A percentile compares a stretch with the other conserved stretches of the same genome.
Evolutionary conservation across 2,113 vertebrate genomes (phyloP).

Genomic region (Leuciscus idus): DNA sequence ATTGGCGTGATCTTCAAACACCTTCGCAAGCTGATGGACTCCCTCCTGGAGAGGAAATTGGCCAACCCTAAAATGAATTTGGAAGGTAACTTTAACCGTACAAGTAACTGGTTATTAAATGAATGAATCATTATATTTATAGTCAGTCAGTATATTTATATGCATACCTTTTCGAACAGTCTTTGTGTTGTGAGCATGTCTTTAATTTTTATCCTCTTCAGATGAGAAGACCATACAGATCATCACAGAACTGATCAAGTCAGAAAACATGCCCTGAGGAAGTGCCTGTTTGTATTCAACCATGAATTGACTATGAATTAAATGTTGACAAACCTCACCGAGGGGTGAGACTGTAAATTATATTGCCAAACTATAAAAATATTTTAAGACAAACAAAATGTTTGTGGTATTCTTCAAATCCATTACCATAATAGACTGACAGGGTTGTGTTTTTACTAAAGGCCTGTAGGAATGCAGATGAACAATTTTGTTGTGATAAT

Average conservation of each 20-base stretch:
- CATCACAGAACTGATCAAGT: conserved; percentile 91
- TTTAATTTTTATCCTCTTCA: conserved; percentile 59
- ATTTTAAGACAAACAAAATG: conserved; percentile 37
- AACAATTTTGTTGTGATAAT: conserved; percentile 10
- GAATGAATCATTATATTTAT: no score
- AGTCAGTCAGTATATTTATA: no score
- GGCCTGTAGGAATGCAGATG: background rate
- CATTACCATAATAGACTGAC: background rate
- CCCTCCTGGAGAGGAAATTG: conserved; percentile 90
- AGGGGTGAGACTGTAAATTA: background rate
- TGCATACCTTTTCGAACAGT: no score
- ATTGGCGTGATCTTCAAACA: conserved; percentile 98
- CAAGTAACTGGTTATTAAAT: background rate
- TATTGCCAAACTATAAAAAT: conserved; percentile 44
- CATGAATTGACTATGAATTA: background rate
- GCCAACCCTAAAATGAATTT: conserved; percentile 93
- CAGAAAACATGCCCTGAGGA: conserved; percentile 75
- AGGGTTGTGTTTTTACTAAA: background rate
- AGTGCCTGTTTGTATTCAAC: background rate
- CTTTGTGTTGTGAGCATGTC: background rate
- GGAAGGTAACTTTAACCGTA: conserved; percentile 82
- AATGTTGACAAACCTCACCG: background rate
- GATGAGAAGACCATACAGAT: conserved; percentile 89
- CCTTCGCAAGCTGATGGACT: conserved; percentile 90
- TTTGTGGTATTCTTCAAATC: conserved; percentile 8